phyloP scores from a whole-genome alignment of 2,113 vertebrate genomes.

The Athene noctua region DNA sequence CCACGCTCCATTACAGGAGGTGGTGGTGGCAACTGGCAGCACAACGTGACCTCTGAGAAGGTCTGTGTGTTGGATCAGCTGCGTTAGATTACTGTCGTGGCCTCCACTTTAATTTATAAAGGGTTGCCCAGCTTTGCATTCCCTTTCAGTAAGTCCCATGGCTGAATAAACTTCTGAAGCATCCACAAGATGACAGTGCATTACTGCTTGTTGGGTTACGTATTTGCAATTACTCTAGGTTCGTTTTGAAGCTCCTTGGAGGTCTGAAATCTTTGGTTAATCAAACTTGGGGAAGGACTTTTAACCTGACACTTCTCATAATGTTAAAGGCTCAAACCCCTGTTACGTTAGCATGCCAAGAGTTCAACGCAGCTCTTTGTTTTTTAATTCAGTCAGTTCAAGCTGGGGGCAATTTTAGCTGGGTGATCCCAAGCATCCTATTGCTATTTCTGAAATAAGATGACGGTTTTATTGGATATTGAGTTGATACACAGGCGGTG shows the following conservation, averaged over 20 bases:
- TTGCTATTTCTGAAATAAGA: not conserved
- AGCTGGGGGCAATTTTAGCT: not conserved
- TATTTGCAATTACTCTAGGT: not conserved
- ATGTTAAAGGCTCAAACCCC: not conserved
- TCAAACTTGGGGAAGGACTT: not conserved
- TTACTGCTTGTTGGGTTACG: not conserved
- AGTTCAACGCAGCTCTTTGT: not conserved
- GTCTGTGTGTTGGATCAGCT: not conserved
- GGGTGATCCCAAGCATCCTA: not conserved
- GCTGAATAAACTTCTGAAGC: not conserved
- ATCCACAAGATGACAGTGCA: not conserved
- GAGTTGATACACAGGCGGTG: not conserved
- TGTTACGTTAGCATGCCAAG: not conserved
- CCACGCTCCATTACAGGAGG: accelerated
- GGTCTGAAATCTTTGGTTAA: not conserved
- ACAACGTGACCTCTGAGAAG: not conserved
- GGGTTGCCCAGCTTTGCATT: not conserved
- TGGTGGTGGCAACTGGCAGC: not conserved
- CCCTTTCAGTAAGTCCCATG: not conserved
- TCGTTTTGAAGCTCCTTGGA: not conserved
- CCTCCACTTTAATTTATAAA: not conserved
- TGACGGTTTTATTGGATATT: not conserved
- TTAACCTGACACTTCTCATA: not conserved
- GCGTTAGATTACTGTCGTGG: not conserved
- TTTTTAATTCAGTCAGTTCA: not conserved